A percentile compares a stretch with the other conserved stretches of the same genome.
These are phyloP conservation scores for Chelidonichthys spinosus DNA, from an alignment of 2,797 vertebrate species.

Conservation along the genomic window DNA sequence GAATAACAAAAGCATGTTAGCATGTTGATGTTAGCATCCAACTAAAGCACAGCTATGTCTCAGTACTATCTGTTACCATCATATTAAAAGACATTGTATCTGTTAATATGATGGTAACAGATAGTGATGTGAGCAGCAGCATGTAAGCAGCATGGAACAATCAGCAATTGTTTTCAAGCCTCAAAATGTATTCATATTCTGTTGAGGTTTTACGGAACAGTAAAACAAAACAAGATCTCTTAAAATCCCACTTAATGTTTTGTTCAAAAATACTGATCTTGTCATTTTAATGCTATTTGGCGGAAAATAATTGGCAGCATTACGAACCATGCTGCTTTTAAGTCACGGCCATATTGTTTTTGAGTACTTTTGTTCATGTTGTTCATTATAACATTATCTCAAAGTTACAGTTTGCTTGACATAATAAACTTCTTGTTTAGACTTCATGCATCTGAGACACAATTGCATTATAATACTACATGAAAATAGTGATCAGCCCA, in stretches of 20 bases:
- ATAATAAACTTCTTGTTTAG: slow-evolving; percentile 59
- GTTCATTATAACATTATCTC: slow-evolving; percentile 55
- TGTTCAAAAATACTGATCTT: slow-evolving; percentile 40
- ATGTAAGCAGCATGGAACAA: slow-evolving; percentile 43
- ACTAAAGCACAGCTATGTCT: not conserved
- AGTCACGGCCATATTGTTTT: slow-evolving; percentile 43
- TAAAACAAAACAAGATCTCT: slow-evolving; percentile 32
- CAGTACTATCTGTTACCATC: slow-evolving; percentile 2
- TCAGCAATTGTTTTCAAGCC: slow-evolving; percentile 20
- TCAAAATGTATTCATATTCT: slow-evolving; percentile 16
- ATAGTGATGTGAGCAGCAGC: slow-evolving; percentile 13
- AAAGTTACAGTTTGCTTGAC: slow-evolving; percentile 49
- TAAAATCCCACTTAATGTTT: slow-evolving; percentile 37
- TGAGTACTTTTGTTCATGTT: slow-evolving; percentile 41
- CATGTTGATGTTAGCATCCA: not conserved
- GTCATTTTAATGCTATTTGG: slow-evolving; percentile 58
- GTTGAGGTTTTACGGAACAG: slow-evolving; percentile 22
- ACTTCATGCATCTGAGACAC: slow-evolving; percentile 46
- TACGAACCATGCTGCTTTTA: slow-evolving; percentile 47
- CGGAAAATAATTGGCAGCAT: slow-evolving; percentile 43
- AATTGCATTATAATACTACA: slow-evolving; percentile 43
- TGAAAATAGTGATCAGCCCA: slow-evolving; percentile 49
- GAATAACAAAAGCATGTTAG: no score
- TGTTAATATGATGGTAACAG: slow-evolving; percentile 14
- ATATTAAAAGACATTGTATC: no score